Conservation (phyloP, 2,113 vertebrate genomes). For the Xyliphius kryptos region DNA sequence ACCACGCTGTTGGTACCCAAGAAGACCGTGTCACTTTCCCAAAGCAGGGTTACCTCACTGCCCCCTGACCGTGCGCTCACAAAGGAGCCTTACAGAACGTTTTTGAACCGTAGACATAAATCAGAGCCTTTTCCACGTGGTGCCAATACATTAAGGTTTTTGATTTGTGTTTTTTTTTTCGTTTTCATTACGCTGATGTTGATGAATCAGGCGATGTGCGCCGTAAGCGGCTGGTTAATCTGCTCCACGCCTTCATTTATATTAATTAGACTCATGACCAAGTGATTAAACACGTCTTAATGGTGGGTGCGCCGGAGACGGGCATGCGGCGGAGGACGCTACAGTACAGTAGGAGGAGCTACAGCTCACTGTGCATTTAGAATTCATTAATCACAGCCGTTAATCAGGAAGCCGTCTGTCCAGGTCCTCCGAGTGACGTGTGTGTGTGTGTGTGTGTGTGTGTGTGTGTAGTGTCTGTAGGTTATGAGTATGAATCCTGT, state of each 20-base stretch:
- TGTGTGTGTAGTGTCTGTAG: conserved; percentile 69
- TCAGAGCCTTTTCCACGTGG: too few species aligned
- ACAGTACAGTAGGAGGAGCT: not conserved
- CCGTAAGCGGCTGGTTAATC: not conserved
- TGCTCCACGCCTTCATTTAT: not conserved
- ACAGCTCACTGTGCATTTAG: not conserved
- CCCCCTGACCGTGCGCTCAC: too few species aligned
- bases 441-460: conserved; percentile 29
- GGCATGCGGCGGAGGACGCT: not conserved
- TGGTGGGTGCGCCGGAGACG: not conserved
- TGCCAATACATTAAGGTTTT: too few species aligned
- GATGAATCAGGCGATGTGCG: not conserved
- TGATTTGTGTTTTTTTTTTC: too few species aligned
- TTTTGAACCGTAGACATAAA: too few species aligned
- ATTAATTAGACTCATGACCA: not conserved
- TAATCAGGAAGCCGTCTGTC: too few species aligned
- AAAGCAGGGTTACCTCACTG: too few species aligned
- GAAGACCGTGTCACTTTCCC: too few species aligned
- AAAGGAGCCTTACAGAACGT: too few species aligned
- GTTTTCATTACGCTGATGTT: not conserved
- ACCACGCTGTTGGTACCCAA: too few species aligned
- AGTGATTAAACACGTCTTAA: conserved; percentile 3
- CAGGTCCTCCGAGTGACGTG: too few species aligned
- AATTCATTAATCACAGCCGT: conserved; percentile 1
- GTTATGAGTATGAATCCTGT: conserved; percentile 81